phyloP scores from a whole-genome alignment of 2,113 vertebrate species.

The Sinosuthora webbiana region DNA sequence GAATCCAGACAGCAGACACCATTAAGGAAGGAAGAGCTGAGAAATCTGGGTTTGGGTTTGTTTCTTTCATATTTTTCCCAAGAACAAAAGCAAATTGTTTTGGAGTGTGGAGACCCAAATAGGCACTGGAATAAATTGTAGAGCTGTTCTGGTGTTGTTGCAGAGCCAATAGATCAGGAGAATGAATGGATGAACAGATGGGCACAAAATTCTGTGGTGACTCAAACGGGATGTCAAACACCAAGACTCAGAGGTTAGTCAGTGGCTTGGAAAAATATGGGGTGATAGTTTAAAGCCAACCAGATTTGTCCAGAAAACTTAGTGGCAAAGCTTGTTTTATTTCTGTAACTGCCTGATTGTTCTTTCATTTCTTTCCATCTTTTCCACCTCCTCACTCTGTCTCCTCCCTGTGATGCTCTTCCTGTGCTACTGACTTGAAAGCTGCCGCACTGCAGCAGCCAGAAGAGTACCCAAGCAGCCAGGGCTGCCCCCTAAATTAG shows the following conservation, averaged over 20 bases:
- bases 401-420: not conserved
- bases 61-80: not conserved
- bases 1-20: not conserved
- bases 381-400: not conserved
- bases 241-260: not conserved
- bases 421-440: not conserved
- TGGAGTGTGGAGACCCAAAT: not conserved
- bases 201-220: not conserved
- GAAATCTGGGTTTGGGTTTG: not conserved
- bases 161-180: not conserved
- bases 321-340: not conserved
- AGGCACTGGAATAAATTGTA: not conserved
- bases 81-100: not conserved
- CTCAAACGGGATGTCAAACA: not conserved
- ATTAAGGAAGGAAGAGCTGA: not conserved
- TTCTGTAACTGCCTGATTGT: not conserved
- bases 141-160: not conserved
- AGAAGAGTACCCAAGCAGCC: not conserved
- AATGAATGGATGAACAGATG: not conserved
- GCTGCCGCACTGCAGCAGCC: accelerated
- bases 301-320: not conserved
- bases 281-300: not conserved
- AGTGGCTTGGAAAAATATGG: not conserved
- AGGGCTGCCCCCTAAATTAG: not conserved
- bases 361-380: not conserved